Conservation (phyloP, 1,140 invertebrate genomes). For the Acromyrmex echinatior region DNA sequence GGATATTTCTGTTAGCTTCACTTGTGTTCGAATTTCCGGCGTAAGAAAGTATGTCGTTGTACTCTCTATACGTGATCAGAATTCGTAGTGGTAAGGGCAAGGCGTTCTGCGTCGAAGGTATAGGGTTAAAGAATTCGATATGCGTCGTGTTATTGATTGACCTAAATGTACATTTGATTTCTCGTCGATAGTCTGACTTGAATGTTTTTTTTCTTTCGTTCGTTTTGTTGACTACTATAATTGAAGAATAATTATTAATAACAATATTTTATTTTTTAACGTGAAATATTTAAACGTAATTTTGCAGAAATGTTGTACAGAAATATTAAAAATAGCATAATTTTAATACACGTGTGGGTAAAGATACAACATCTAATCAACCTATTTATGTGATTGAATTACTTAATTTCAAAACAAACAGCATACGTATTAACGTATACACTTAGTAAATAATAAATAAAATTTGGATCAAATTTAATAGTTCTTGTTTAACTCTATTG, state of each 20-base stretch:
- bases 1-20: neutral
- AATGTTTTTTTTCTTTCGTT: neutral
- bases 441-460: too few relatives aligned
- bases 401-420: too few relatives aligned
- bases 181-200: neutral
- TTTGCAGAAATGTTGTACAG: neutral
- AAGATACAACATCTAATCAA: too few relatives aligned
- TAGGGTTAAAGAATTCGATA: conserved; percentile 12
- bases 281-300: neutral
- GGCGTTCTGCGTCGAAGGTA: conserved; percentile 1
- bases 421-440: too few relatives aligned
- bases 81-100: conserved; percentile 10
- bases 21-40: conserved; percentile 27
- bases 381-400: too few relatives aligned
- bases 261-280: neutral
- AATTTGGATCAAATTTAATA: too few relatives aligned
- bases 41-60: conserved; percentile 37
- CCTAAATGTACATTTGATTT: conserved; percentile 29
- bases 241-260: neutral
- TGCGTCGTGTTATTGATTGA: conserved; percentile 31
- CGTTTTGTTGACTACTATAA: neutral
- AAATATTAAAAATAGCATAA: neutral
- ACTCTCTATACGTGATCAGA: conserved; percentile 11
- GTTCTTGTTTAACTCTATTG: too few relatives aligned
- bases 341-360: too few relatives aligned